These are phyloP conservation scores for Austrolebias charrua DNA, from an alignment of 2,797 vertebrate genomes.

Conservation along the genomic window DNA sequence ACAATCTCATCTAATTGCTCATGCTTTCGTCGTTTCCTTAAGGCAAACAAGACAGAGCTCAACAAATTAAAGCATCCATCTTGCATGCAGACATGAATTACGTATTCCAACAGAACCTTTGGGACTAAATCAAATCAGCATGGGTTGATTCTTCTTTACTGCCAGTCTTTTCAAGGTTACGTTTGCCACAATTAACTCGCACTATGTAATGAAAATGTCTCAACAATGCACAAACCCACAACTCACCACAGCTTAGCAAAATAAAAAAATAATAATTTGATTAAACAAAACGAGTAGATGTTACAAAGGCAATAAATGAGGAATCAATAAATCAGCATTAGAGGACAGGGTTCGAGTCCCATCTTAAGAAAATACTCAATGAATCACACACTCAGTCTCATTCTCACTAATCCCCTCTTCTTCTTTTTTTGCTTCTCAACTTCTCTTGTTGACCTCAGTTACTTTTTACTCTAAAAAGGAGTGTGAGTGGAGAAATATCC, in stretches of 20 bases:
- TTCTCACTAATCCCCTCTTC: constrained; percentile 20
- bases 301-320: constrained; percentile 48
- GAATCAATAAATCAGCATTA: constrained; percentile 45
- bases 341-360: constrained; percentile 34
- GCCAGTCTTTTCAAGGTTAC: constrained; percentile 17
- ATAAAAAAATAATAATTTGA: constrained; percentile 10
- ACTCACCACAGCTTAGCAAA: constrained; percentile 42
- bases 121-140: constrained; percentile 32
- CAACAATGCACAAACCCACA: constrained; percentile 42
- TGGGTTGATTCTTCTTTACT: constrained; percentile 19
- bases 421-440: constrained; percentile 17
- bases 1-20: constrained; percentile 20
- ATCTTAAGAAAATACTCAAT: constrained; percentile 61
- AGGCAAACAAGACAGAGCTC: constrained; percentile 42
- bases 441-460: constrained; percentile 27
- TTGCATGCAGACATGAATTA: constrained; percentile 20
- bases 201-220: constrained; percentile 26
- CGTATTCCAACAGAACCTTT: constrained; percentile 12
- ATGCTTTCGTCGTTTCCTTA: constrained; percentile 28
- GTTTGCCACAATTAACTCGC: constrained; percentile 19
- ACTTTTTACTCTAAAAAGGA: constrained; percentile 3
- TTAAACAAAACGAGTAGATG: constrained; percentile 32
- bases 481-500: constrained; percentile 12
- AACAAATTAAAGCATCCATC: constrained; percentile 22
- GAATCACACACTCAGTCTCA: constrained; percentile 55